Evolutionary conservation across 2,113 vertebrate species (phyloP), one percentile per base, ranked within the genome.

Genomic region (Chionis minor): DNA sequence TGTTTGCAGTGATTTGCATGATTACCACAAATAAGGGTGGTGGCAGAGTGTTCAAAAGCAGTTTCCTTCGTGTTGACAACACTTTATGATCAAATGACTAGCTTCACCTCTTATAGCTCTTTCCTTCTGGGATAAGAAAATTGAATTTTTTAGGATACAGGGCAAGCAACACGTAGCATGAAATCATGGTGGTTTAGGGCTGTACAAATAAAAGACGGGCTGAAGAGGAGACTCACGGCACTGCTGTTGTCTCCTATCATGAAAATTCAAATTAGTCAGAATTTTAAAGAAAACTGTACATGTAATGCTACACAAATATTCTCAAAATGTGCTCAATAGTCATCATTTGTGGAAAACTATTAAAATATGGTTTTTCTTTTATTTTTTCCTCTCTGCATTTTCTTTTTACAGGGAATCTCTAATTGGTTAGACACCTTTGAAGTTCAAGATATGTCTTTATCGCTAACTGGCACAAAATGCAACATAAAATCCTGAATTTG

Each of bases 131-230:
- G 84, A 44, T 95, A 47, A 97, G 92, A 91, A 96, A 94, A 95
- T 89, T 85, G 96, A 96, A 96, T 96, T 97, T 96, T 96, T 96
- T 95, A 88, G 85, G 94, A 85, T 85, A 35, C 75, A 82, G 85
- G 92, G 81, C 83, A 82, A 94, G 83, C 66, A 91, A 38, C 62
- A 61, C 58, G 91, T 81, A 88, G 80, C 94, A 93, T 67, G 82
- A 96, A 95, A 94, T 95, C 92, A 12, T 3, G 42, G 94, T 40
- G 49, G 85, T 94, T 54, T 24, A 86, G 69, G 88, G 65, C 51
- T 87, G 81, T 54, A 30, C 81, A 79, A 96, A 91, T 79, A 81
- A 95, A 91, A 81, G 84, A 35, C 1, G 19, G 65, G 69, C 77
- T 84, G 73, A 86, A 71, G 83, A 86, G 69, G 65, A 87, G 81